phyloP scores from a whole-genome alignment of 2,113 vertebrate species.

The Gavia stellata region DNA sequence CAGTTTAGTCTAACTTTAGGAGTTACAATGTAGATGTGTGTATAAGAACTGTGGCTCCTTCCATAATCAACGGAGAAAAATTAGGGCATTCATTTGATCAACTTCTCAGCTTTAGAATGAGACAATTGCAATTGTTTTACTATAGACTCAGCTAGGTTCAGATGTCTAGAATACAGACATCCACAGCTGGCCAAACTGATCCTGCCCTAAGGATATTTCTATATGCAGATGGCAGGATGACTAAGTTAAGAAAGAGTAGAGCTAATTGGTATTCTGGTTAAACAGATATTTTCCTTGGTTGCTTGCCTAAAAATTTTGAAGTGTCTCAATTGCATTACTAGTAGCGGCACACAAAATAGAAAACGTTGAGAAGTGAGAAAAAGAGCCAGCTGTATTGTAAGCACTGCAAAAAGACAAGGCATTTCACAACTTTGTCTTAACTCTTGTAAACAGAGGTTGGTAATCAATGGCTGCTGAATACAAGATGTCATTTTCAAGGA shows the following conservation, averaged over 20 bases:
- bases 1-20: neutral
- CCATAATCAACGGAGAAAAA: rapidly evolving
- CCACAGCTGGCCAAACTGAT: neutral
- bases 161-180: neutral
- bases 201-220: neutral
- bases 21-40: neutral
- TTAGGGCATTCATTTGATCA: neutral
- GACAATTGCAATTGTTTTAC: neutral
- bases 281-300: neutral
- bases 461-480: neutral
- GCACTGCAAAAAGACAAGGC: neutral
- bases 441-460: neutral
- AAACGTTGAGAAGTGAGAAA: neutral
- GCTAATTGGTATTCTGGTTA: neutral
- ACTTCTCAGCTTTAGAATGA: neutral
- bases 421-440: neutral
- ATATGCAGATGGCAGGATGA: neutral
- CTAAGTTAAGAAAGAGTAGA: neutral
- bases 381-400: neutral
- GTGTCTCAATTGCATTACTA: neutral
- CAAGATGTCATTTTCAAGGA: neutral
- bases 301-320: neutral
- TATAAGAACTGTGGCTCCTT: neutral
- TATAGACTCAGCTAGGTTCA: neutral
- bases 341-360: neutral